Conservation (phyloP, 64 coral and sea anemone genomes). For the Acropora tenuis region DNA sequence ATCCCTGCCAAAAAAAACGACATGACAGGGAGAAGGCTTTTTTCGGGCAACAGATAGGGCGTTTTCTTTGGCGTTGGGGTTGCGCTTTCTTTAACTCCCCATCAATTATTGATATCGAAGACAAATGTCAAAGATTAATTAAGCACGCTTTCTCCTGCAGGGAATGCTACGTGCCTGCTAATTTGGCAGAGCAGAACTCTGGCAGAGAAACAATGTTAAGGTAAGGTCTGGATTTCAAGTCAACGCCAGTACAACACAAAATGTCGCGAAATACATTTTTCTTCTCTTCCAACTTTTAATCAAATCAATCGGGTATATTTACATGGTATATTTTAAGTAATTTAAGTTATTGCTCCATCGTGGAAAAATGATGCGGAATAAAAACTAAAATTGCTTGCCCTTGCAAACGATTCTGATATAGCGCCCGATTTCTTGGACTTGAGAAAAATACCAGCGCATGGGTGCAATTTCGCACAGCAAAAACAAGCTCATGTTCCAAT, state of each 20-base stretch:
- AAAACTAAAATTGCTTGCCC: background rate
- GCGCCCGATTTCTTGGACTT: background rate
- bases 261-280: background rate
- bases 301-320: conserved; percentile 6
- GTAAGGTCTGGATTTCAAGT: background rate
- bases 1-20: no score
- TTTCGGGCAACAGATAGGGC: no score
- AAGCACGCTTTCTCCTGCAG: no score
- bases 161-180: background rate
- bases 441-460: background rate
- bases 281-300: background rate
- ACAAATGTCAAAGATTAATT: no score
- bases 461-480: background rate
- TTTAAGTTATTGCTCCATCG: background rate
- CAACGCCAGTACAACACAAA: background rate
- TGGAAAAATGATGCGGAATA: background rate
- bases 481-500: background rate
- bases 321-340: background rate
- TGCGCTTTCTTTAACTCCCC: no score
- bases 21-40: no score
- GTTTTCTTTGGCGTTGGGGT: no score
- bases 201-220: background rate
- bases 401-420: background rate
- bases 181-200: background rate
- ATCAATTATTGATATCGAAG: no score